Evolutionary conservation across 2,888 invertebrate species (phyloP).

Genomic region (Diplolepis rosae): DNA sequence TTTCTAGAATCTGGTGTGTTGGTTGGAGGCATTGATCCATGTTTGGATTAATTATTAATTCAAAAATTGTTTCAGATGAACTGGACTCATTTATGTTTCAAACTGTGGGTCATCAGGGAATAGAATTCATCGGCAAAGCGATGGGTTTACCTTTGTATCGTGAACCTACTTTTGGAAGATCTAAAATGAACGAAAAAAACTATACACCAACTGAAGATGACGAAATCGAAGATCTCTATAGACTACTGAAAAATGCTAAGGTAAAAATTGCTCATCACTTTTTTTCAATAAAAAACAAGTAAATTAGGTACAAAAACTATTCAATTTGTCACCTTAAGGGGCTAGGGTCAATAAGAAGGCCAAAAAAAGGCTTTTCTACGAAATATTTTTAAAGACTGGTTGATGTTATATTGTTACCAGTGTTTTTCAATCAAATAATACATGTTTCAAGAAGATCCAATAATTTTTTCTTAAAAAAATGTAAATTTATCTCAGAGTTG

Average conservation of each 20-base stretch:
- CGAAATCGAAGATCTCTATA: slow-evolving; percentile 97
- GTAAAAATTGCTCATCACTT: slow-evolving; percentile 67
- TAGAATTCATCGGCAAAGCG: slow-evolving; percentile 93
- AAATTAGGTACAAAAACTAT: too few relatives aligned
- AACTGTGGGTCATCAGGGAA: slow-evolving; percentile 97
- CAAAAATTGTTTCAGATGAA: slow-evolving; percentile 80
- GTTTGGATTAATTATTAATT: not conserved
- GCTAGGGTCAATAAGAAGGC: too few relatives aligned
- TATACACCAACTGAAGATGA: slow-evolving; percentile 89
- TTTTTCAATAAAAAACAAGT: slow-evolving; percentile 51
- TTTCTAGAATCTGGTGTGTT: too few relatives aligned
- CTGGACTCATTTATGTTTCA: slow-evolving; percentile 99
- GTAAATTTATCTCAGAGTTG: too few relatives aligned
- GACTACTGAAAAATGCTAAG: slow-evolving; percentile 86
- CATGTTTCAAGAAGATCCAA: too few relatives aligned
- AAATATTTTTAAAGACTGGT: too few relatives aligned
- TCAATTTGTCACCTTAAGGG: too few relatives aligned
- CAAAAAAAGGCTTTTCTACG: too few relatives aligned
- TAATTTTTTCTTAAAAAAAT: too few relatives aligned
- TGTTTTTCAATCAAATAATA: too few relatives aligned
- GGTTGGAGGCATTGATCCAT: too few relatives aligned
- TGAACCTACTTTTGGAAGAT: slow-evolving; percentile 87
- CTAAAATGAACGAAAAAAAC: slow-evolving; percentile 85
- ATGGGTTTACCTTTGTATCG: slow-evolving; percentile 94
- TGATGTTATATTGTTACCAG: too few relatives aligned